phyloP scores from a whole-genome alignment of 2,888 invertebrate genomes.

The Ophion costatus region DNA sequence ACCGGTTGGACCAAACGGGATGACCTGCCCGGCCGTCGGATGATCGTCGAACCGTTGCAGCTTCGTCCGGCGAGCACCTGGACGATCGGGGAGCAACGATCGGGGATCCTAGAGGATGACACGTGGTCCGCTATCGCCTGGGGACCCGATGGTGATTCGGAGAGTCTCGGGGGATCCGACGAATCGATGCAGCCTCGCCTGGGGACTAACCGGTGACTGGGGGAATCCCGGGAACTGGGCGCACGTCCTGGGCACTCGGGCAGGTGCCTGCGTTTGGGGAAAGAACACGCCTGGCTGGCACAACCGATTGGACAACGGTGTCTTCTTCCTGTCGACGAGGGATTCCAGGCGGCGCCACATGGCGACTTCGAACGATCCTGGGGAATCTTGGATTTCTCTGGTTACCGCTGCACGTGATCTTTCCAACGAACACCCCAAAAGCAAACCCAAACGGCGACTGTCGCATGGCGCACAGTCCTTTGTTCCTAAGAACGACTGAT shows the following conservation, averaged over 20 bases:
- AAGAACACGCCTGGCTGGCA: background rate
- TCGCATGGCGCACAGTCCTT: background rate
- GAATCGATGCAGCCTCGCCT: background rate
- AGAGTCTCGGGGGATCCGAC: background rate
- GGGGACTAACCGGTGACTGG: background rate
- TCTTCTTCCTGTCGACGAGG: background rate
- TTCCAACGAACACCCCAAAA: background rate
- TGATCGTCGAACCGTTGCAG: background rate
- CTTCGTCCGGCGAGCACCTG: background rate
- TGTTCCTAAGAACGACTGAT: slow-evolving; percentile 58
- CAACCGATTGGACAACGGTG: background rate
- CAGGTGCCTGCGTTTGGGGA: background rate
- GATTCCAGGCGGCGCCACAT: background rate
- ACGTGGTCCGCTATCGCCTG: too few species aligned
- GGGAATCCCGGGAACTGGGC: too few species aligned
- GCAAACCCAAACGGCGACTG: background rate
- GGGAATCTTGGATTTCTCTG: background rate
- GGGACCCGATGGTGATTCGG: background rate
- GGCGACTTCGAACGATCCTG: background rate
- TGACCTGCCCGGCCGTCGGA: background rate
- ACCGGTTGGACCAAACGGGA: background rate
- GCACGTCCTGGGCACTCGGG: background rate
- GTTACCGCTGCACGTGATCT: background rate
- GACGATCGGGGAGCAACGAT: too few species aligned
- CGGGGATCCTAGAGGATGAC: too few species aligned